Evolutionary conservation across 1,140 invertebrate species (phyloP), one percentile per base, ranked within the genome.

Genomic region (Lepidotrigona ventralis): DNA sequence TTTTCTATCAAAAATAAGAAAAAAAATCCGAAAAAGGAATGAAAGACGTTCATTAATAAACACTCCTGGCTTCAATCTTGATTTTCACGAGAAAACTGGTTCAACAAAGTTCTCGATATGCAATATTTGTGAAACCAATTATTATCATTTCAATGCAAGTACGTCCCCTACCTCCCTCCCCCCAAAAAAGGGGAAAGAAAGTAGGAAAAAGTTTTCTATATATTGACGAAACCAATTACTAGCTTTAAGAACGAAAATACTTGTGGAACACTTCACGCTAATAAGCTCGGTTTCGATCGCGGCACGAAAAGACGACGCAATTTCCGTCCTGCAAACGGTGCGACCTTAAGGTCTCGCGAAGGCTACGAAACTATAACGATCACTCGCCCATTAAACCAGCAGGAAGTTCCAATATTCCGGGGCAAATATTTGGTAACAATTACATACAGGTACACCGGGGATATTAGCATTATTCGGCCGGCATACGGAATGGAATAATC

Each of bases 391-490:
- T 80, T 54, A 69, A 81, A 75, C 79, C 58, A 39, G 33, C 56
- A 53, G 80, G 60, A 82, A 71, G 56, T 81, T 82, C 54, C 84
- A 76, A 76, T 74, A 81, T 78, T 71, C 79, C 72, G 26, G n/a
- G 26, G 58, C 81, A 83, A 85, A 85, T 82, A 85, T 85, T 85
- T 85, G 81, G 60, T 70, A 76, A 39, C 74, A 78, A 79, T 85
- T 85, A 85, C 75, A 81, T 51, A 33, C 51, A 54, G 75, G 63
- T 69, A 63, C 33, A 77, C 58, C 64, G 33, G 39, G 9, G 23
- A 21, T 81, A 85, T 85, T 80, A 72, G 80, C 74, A 82, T 82
- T 85, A 85, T 75, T 66, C 66, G 73, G 11, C 53, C 51, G 51
- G 46, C 66, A 72, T 81, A 72, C 73, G 64, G 58, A 76, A 70